Conservation (phyloP, 1,140 invertebrate species). For the Drosophila rufa region DNA sequence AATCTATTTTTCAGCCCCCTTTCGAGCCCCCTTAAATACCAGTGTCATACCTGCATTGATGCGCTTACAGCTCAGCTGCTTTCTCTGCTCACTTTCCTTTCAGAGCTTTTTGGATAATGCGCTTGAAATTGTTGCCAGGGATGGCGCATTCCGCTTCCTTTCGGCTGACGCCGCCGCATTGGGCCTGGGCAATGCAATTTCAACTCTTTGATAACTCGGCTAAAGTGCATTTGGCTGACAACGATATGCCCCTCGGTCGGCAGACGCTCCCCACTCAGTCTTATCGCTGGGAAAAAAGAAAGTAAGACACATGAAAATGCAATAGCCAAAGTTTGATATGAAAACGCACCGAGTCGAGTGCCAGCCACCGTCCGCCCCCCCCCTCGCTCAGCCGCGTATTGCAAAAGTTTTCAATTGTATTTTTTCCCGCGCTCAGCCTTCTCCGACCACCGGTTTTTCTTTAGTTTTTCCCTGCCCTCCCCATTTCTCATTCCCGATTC, state of each 20-base stretch:
- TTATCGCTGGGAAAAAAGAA: constrained; percentile 63
- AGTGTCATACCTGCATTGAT: constrained; percentile 14
- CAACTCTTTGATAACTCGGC: constrained; percentile 81
- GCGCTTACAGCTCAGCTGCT: constrained; percentile 26
- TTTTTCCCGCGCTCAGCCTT: constrained; percentile 46
- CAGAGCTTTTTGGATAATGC: constrained; percentile 57
- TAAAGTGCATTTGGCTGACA: constrained; percentile 79
- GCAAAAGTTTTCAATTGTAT: constrained; percentile 81
- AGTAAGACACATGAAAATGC: constrained; percentile 81
- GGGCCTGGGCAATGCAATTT: constrained; percentile 76
- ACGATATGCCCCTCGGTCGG: constrained; percentile 26
- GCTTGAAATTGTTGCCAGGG: constrained; percentile 74
- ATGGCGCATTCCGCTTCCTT: constrained; percentile 18
- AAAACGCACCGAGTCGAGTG: constrained; percentile 60
- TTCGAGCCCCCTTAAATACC: background rate
- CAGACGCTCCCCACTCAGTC: constrained; percentile 4
- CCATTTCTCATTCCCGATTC: constrained; percentile 21
- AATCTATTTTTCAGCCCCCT: background rate
- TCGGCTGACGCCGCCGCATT: constrained; percentile 27
- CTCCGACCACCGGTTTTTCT: constrained; percentile 11
- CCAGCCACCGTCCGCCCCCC: background rate
- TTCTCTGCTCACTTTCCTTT: constrained; percentile 27
- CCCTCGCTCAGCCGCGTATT: constrained; percentile 60
- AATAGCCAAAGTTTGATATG: constrained; percentile 83
- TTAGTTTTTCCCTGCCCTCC: constrained; percentile 1